Evolutionary conservation across 2,797 vertebrate genomes (phyloP).

Genomic region (Argya squamiceps): DNA sequence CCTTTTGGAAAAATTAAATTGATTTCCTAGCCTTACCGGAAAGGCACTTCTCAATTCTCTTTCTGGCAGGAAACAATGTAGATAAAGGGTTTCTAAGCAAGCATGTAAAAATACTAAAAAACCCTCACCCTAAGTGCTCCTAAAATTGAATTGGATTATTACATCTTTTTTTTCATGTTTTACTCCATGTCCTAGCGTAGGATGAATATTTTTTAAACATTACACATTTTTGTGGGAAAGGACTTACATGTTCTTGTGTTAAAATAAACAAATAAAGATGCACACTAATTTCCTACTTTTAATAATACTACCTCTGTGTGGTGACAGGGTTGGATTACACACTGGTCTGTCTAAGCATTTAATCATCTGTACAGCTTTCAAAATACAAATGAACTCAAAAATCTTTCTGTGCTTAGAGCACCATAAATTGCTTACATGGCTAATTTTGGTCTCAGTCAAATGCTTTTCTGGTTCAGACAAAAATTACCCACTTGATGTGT

Average conservation of each 20-base stretch:
- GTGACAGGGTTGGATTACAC: not conserved
- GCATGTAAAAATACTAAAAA: not conserved
- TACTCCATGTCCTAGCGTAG: not conserved
- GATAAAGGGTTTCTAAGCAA: not conserved
- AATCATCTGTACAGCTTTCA: not conserved
- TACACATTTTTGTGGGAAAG: not conserved
- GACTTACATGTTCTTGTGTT: not conserved
- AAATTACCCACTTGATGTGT: accelerated
- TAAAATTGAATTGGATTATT: not conserved
- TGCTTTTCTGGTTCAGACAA: not conserved
- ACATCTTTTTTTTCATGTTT: not conserved
- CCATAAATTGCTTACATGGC: not conserved
- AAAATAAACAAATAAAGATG: not conserved
- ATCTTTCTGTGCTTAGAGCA: not conserved
- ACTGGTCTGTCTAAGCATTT: not conserved
- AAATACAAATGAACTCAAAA: not conserved
- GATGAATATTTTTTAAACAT: not conserved
- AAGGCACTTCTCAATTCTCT: not conserved
- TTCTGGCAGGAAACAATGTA: not conserved
- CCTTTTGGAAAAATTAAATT: slow-evolving; percentile 9
- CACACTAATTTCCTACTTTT: not conserved
- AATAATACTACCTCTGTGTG: not conserved
- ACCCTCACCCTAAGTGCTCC: not conserved
- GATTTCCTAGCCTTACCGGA: not conserved
- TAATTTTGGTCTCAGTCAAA: not conserved